Percentiles rank a stretch among this genome's conserved stretches.
These are phyloP conservation scores for Silurus aristotelis DNA, from an alignment of 2,797 vertebrate species.

Conservation along the genomic window DNA sequence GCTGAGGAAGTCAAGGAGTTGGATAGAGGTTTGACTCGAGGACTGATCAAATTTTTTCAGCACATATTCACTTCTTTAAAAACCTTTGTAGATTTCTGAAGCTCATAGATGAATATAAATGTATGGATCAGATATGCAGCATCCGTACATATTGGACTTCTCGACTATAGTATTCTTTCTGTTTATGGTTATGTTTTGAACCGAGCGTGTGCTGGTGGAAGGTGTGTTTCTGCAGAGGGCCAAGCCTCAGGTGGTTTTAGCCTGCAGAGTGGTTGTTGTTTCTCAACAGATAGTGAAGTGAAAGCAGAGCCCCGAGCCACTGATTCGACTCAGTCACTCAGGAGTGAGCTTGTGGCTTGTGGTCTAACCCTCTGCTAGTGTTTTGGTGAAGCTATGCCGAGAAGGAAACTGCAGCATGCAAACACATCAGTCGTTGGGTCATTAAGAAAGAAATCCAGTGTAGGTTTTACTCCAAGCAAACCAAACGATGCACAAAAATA, in stretches of 20 bases:
- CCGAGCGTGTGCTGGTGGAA: conserved; percentile 22
- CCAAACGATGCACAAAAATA: neutral
- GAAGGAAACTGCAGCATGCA: conserved; percentile 23
- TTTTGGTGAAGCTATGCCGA: conserved; percentile 28
- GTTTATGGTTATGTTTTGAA: neutral
- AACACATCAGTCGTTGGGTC: conserved; percentile 13
- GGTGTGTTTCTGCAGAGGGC: conserved; percentile 43
- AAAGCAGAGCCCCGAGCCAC: conserved; percentile 53
- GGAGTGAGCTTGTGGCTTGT: conserved; percentile 64
- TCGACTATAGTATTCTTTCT: neutral
- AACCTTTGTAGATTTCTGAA: neutral
- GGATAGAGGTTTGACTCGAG: neutral
- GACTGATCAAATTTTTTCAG: neutral
- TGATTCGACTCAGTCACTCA: conserved; percentile 62
- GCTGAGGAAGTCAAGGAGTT: too few species aligned
- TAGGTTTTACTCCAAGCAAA: neutral
- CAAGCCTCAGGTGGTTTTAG: conserved; percentile 55
- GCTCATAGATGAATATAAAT: neutral
- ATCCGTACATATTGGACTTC: neutral
- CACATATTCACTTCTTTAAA: neutral
- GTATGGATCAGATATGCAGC: neutral
- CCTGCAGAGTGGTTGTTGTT: conserved; percentile 56
- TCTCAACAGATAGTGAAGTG: conserved; percentile 57
- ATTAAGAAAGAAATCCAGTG: neutral
- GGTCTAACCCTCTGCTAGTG: conserved; percentile 57